These are phyloP conservation scores for Argyresthia goedartella DNA, from an alignment of 2,888 invertebrate species.

Conservation along the genomic window DNA sequence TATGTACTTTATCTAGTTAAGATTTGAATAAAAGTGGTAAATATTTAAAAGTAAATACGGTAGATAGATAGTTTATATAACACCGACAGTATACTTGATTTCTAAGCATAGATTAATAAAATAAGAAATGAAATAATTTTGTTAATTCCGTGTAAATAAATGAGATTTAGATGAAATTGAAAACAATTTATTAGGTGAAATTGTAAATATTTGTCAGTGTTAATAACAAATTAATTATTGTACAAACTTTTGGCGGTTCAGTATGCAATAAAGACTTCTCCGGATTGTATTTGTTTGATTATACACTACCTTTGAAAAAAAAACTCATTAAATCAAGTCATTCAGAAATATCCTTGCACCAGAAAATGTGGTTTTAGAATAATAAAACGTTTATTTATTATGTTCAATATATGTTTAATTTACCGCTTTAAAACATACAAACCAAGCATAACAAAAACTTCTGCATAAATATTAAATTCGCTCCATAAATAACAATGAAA, in stretches of 20 bases:
- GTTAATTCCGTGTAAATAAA: constrained; percentile 31
- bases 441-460: no score
- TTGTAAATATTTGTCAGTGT: constrained; percentile 63
- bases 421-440: no score
- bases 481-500: no score
- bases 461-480: no score
- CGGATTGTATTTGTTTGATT: constrained; percentile 18
- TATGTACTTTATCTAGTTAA: not conserved
- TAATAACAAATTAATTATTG: constrained; percentile 43
- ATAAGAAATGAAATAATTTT: not conserved
- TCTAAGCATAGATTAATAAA: not conserved
- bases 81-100: constrained; percentile 7
- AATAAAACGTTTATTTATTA: no score
- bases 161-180: constrained; percentile 30
- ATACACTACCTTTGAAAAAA: no score
- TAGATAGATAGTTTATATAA: not conserved
- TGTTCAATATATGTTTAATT: no score
- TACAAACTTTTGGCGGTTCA: constrained; percentile 64
- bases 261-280: constrained; percentile 67
- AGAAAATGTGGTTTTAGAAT: no score
- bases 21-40: not conserved
- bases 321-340: no score
- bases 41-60: not conserved
- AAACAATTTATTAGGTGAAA: constrained; percentile 28
- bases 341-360: no score